A percentile compares a stretch with the other conserved stretches of the same genome.
These are phyloP conservation scores for Triops cancriformis DNA, from an alignment of 1,140 invertebrate species.

Conservation along the genomic window DNA sequence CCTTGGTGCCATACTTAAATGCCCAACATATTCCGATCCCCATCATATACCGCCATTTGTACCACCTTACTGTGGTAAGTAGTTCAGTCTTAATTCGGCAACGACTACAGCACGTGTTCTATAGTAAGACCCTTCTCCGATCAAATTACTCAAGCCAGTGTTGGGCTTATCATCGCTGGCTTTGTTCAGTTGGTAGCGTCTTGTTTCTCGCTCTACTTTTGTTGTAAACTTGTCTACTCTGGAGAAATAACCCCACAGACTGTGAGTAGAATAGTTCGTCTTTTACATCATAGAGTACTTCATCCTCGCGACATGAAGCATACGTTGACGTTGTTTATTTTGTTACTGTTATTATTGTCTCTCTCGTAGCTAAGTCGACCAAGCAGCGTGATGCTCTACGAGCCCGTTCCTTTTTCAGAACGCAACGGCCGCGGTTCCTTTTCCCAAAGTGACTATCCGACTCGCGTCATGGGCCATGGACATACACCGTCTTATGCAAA, in stretches of 20 bases:
- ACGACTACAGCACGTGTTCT: not conserved
- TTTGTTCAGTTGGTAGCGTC: slow-evolving; percentile 23
- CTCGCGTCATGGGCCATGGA: not conserved
- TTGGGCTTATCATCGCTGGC: slow-evolving; percentile 17
- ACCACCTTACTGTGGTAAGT: slow-evolving; percentile 22
- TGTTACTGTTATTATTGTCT: not conserved
- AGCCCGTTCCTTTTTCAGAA: not conserved
- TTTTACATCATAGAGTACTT: too few relatives aligned
- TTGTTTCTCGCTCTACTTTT: slow-evolving; percentile 23
- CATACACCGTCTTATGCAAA: not conserved
- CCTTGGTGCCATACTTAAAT: slow-evolving; percentile 24
- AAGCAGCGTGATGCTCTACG: not conserved
- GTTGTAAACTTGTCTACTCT: slow-evolving; percentile 20
- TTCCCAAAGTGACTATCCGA: not conserved
- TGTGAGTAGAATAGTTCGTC: not conserved
- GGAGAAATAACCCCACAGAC: not conserved
- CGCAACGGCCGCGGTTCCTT: not conserved
- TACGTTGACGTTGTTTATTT: not conserved
- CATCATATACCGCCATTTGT: slow-evolving; percentile 10
- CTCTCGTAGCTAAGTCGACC: not conserved
- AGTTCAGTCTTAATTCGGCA: not conserved
- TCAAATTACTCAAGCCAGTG: slow-evolving; percentile 8
- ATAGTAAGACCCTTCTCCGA: slow-evolving; percentile 1
- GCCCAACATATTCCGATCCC: slow-evolving; percentile 15
- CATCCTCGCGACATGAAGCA: too few relatives aligned